Evolutionary conservation across 2,113 vertebrate species (phyloP).

Genomic region (Saccopteryx leptura): DNA sequence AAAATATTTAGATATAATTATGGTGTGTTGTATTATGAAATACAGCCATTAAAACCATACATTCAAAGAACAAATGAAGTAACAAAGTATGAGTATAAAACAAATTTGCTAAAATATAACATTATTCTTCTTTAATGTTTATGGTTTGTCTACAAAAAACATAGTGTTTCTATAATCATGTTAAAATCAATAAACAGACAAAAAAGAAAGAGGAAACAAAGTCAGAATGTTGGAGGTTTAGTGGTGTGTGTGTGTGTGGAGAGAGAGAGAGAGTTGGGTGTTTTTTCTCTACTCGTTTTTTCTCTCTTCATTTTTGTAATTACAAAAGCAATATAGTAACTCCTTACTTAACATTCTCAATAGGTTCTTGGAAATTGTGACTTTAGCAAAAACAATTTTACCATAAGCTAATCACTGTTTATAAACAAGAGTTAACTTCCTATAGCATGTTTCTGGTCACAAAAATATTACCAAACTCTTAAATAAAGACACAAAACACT

Average conservation of each 20-base stretch:
- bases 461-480: not conserved
- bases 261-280: not conserved
- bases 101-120: not conserved
- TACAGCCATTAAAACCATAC: not conserved
- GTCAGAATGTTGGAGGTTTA: not conserved
- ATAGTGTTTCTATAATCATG: not conserved
- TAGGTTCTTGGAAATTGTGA: not conserved
- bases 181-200: not conserved
- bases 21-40: not conserved
- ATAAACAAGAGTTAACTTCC: not conserved
- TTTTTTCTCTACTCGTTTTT: not conserved
- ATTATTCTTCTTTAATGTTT: conserved; percentile 3
- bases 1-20: conserved; percentile 15
- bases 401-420: not conserved
- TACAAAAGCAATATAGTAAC: not conserved
- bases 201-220: not conserved
- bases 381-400: not conserved
- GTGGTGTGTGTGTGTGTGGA: not conserved
- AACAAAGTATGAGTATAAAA: not conserved
- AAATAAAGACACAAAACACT: not conserved
- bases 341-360: not conserved
- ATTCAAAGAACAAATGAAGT: not conserved
- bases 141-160: not conserved
- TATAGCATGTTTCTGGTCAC: not conserved
- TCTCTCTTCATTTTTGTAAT: conserved; percentile 9